phyloP scores from a whole-genome alignment of 30 jellyfish, hydroid and myxozoan genomes.

The Turritopsis rubra region DNA sequence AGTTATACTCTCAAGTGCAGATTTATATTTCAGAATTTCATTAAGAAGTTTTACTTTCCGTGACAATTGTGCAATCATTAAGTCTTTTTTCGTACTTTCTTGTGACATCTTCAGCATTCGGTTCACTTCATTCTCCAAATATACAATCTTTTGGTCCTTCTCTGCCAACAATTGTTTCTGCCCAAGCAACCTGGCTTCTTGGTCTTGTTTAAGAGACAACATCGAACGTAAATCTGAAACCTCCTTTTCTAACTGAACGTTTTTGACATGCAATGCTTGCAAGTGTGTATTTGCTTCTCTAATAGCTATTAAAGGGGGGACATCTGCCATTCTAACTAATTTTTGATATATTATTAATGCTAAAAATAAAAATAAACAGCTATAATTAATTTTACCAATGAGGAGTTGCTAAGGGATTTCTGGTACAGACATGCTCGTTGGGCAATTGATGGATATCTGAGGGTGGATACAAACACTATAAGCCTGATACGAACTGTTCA shows the following conservation, averaged over 20 bases:
- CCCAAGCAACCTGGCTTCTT: conserved; percentile 21
- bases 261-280: conserved; percentile 29
- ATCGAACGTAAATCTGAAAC: neutral
- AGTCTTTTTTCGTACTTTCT: conserved; percentile 21
- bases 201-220: conserved; percentile 17
- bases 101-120: neutral
- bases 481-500: too few species aligned
- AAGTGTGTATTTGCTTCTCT: conserved; percentile 32
- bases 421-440: too few species aligned
- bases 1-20: conserved; percentile 27
- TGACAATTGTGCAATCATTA: conserved; percentile 7
- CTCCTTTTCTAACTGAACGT: conserved; percentile 10
- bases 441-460: too few species aligned
- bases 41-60: conserved; percentile 17
- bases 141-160: conserved; percentile 12
- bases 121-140: neutral
- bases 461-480: too few species aligned
- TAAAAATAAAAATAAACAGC: neutral
- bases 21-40: conserved; percentile 21
- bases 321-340: neutral
- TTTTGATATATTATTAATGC: too few species aligned
- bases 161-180: conserved; percentile 6
- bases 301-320: conserved; percentile 21
- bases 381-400: neutral
- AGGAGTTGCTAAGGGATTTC: too few species aligned